A percentile compares a stretch with the other conserved stretches of the same genome.
Evolutionary conservation across 2,888 invertebrate species (phyloP).

Genomic region (Eupithecia dodoneata): DNA sequence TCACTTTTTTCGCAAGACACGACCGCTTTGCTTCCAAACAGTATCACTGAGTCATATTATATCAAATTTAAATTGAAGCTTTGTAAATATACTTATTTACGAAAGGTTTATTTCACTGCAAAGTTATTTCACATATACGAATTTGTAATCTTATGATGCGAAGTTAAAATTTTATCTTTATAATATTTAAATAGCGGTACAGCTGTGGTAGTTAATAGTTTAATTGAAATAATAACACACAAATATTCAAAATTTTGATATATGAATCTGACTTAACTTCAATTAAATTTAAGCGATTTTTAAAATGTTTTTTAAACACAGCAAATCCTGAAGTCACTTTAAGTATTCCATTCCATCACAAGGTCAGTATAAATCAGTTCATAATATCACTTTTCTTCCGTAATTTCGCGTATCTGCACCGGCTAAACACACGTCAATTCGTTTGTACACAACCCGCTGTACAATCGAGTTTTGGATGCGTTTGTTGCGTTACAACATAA

Average conservation of each 20-base stretch:
- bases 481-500: constrained; percentile 18
- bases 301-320: not conserved
- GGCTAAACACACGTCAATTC: not conserved
- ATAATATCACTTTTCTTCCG: not conserved
- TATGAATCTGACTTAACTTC: too few species aligned
- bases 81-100: not conserved
- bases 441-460: not conserved
- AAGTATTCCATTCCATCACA: not conserved
- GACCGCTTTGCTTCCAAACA: not conserved
- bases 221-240: not conserved
- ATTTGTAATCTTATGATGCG: not conserved
- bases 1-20: not conserved
- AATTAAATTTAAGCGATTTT: not conserved
- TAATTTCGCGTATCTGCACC: not conserved
- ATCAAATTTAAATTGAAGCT: not conserved
- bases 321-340: not conserved
- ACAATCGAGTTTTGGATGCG: constrained; percentile 15
- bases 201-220: not conserved
- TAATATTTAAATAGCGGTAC: not conserved
- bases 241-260: not conserved
- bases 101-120: not conserved
- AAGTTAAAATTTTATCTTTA: not conserved
- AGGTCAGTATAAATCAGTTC: not conserved
- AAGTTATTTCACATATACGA: constrained; percentile 3
- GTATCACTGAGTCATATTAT: not conserved